Conservation (phyloP, 1,140 invertebrate species). For the Geopemphigus sp. region DNA sequence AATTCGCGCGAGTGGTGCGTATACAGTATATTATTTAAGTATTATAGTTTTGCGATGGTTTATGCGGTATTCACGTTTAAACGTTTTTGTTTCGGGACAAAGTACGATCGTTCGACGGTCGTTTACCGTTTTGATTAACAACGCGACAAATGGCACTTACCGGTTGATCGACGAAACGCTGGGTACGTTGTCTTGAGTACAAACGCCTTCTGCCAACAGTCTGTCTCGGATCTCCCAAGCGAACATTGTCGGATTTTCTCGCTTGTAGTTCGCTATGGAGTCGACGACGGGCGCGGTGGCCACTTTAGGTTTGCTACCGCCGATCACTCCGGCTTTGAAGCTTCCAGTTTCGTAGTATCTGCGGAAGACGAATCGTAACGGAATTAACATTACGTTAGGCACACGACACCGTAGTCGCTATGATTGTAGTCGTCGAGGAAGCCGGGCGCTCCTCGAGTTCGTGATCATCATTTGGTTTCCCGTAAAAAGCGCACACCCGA, state of each 20-base stretch:
- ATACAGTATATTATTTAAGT: too few species aligned
- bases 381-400: too few species aligned
- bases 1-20: too few species aligned
- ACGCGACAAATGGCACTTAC: conserved; percentile 62
- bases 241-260: conserved; percentile 99
- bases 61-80: too few species aligned
- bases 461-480: neutral
- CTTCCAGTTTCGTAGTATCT: conserved; percentile 99
- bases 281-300: conserved; percentile 98
- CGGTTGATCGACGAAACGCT: conserved; percentile 99
- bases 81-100: too few species aligned
- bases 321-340: conserved; percentile 98
- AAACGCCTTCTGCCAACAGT: conserved; percentile 93
- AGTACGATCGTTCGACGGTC: too few species aligned
- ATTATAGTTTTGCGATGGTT: too few species aligned
- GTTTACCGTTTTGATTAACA: too few species aligned
- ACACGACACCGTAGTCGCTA: too few species aligned
- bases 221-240: conserved; percentile 99
- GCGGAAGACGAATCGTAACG: too few species aligned
- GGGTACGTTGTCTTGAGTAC: conserved; percentile 97
- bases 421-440: too few species aligned
- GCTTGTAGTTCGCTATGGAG: conserved; percentile 96
- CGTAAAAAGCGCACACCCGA: conserved; percentile 7
- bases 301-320: conserved; percentile 98
- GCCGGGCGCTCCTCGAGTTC: neutral